These are phyloP conservation scores for Antheraea assamensis DNA, from an alignment of 2,888 invertebrate genomes.

Conservation along the genomic window DNA sequence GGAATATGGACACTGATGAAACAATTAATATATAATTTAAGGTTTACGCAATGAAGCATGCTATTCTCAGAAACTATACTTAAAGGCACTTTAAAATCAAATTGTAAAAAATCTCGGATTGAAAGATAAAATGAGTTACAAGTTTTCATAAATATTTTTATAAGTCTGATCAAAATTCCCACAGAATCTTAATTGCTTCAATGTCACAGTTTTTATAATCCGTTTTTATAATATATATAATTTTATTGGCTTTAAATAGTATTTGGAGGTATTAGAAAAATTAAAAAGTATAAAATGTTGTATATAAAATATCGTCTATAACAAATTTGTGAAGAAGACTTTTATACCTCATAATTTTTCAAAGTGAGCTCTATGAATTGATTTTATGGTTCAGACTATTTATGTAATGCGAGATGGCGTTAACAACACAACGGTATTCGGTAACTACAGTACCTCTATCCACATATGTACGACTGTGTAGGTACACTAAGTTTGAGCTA, in stretches of 20 bases:
- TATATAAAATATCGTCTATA: background rate
- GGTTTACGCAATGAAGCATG: background rate
- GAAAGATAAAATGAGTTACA: too few species aligned
- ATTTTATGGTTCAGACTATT: background rate
- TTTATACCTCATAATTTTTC: background rate
- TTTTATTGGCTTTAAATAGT: too few species aligned
- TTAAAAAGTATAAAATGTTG: background rate
- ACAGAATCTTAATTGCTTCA: too few species aligned
- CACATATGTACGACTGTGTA: background rate
- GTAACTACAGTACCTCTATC: background rate
- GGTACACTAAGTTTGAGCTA: background rate
- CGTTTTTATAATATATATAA: too few species aligned
- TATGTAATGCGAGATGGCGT: background rate
- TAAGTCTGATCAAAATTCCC: too few species aligned
- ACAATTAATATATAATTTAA: background rate
- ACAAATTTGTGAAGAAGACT: background rate
- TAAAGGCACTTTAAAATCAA: too few species aligned
- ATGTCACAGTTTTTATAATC: too few species aligned
- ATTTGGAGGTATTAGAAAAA: background rate
- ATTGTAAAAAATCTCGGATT: too few species aligned
- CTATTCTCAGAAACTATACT: background rate
- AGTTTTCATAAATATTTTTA: too few species aligned
- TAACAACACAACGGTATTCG: background rate
- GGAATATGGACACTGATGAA: background rate
- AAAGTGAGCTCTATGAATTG: background rate